phyloP scores from a whole-genome alignment of 2,113 vertebrate genomes.

The Dinomys branickii region DNA sequence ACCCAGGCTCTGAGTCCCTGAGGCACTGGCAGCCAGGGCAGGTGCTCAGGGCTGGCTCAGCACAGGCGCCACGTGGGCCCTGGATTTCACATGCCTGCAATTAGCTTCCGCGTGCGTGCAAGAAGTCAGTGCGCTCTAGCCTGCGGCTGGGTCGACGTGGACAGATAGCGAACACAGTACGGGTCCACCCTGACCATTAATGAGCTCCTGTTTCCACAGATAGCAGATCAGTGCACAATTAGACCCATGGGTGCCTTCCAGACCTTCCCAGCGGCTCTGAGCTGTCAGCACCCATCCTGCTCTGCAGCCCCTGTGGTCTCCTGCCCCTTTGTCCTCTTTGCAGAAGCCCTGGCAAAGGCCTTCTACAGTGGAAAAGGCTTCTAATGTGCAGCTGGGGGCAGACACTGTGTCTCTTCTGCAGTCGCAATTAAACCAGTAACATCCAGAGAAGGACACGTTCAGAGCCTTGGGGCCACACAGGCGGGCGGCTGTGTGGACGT shows the following conservation, averaged over 20 bases:
- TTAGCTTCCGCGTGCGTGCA: not conserved
- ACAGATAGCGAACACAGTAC: not conserved
- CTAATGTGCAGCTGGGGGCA: too few species aligned
- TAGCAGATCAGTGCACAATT: not conserved
- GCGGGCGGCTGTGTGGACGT: rapidly evolving
- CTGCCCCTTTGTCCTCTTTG: not conserved
- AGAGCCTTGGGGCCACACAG: not conserved
- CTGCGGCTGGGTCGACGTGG: not conserved
- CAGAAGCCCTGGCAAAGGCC: too few species aligned
- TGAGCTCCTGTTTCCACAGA: not conserved
- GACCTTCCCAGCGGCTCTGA: not conserved
- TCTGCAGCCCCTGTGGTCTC: not conserved
- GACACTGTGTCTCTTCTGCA: not conserved
- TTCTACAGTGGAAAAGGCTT: not conserved
- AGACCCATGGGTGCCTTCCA: not conserved
- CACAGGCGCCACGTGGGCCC: not conserved
- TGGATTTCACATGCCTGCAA: not conserved
- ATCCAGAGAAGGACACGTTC: too few species aligned
- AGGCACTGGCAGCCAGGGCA: not conserved
- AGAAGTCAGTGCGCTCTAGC: not conserved
- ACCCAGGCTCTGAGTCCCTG: not conserved
- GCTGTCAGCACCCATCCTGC: not conserved
- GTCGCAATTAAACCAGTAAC: not conserved
- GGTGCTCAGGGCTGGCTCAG: not conserved
- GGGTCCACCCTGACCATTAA: not conserved